phyloP scores from a whole-genome alignment of 1,140 invertebrate species.

The Manduca sexta region DNA sequence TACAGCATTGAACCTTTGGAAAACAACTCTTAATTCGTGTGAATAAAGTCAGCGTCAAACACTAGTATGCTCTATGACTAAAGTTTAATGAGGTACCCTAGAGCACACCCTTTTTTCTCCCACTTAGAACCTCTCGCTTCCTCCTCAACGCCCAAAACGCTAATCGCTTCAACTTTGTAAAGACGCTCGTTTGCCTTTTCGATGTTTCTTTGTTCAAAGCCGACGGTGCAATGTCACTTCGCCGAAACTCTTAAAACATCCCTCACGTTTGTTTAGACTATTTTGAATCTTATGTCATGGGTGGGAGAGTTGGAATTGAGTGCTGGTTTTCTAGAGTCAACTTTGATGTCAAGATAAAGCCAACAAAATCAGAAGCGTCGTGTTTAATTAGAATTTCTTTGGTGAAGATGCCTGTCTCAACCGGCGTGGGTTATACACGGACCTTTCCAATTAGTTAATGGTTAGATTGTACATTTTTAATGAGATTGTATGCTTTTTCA shows the following conservation, averaged over 20 bases:
- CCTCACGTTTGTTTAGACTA: slow-evolving; percentile 20
- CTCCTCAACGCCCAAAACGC: slow-evolving; percentile 46
- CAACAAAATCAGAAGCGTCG: slow-evolving; percentile 34
- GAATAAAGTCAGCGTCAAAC: too few species aligned
- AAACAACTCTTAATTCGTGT: neutral
- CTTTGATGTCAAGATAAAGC: slow-evolving; percentile 20
- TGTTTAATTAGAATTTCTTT: slow-evolving; percentile 47
- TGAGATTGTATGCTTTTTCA: slow-evolving; percentile 43
- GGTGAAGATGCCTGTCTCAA: slow-evolving; percentile 41
- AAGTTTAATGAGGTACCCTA: too few species aligned
- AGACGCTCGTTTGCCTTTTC: slow-evolving; percentile 61
- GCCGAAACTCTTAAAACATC: slow-evolving; percentile 45
- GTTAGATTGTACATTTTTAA: slow-evolving; percentile 62
- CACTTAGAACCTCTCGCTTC: slow-evolving; percentile 16
- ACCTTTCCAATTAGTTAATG: slow-evolving; percentile 58
- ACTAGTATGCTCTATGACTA: too few species aligned
- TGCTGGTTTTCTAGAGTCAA: neutral
- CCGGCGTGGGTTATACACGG: slow-evolving; percentile 30
- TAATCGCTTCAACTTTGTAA: slow-evolving; percentile 54
- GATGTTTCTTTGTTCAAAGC: slow-evolving; percentile 47
- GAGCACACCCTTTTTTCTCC: neutral
- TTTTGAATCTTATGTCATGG: slow-evolving; percentile 18
- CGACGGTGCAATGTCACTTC: slow-evolving; percentile 54
- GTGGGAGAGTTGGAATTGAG: slow-evolving; percentile 1
- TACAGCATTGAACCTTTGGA: too few species aligned